Percentiles rank a stretch among this genome's conserved stretches.
phyloP scores from a whole-genome alignment of 2,113 vertebrate genomes.

The Rhabdornis inornatus region DNA sequence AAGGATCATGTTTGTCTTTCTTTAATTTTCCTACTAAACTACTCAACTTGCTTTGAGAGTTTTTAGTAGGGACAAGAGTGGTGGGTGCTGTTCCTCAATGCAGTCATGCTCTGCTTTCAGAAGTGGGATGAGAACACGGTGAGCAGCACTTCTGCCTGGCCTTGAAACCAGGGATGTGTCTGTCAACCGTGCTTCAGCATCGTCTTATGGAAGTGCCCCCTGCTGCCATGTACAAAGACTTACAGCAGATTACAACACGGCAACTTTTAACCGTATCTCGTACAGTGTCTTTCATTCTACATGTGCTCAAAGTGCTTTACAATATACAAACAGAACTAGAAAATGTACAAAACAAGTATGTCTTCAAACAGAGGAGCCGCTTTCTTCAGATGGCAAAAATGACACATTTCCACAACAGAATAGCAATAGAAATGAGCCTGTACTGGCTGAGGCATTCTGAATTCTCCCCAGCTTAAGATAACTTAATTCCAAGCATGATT shows the following conservation, averaged over 20 bases:
- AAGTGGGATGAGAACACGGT: not conserved
- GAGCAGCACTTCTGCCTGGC: not conserved
- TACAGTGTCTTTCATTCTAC: not conserved
- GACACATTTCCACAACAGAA: not conserved
- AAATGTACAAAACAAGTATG: conserved; percentile 43
- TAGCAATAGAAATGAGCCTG: conserved; percentile 21
- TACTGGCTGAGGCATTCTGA: not conserved
- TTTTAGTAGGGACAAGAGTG: not conserved
- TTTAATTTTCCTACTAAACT: not conserved
- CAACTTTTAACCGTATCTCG: not conserved
- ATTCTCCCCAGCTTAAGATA: not conserved
- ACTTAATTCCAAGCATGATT: not conserved
- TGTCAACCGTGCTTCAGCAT: not conserved
- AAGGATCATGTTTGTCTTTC: not conserved
- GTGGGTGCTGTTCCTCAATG: not conserved
- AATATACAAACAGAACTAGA: conserved; percentile 36
- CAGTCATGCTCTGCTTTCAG: not conserved
- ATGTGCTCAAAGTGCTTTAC: conserved; percentile 25
- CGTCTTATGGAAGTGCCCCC: conserved; percentile 33
- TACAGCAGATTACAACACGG: not conserved
- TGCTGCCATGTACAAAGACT: conserved; percentile 34
- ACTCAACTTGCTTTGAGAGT: not conserved
- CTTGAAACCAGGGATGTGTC: not conserved
- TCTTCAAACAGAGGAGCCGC: conserved; percentile 26
- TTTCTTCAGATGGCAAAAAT: conserved; percentile 38